phyloP scores from a whole-genome alignment of 2,113 vertebrate species.

The Oncorhynchus clarkii region DNA sequence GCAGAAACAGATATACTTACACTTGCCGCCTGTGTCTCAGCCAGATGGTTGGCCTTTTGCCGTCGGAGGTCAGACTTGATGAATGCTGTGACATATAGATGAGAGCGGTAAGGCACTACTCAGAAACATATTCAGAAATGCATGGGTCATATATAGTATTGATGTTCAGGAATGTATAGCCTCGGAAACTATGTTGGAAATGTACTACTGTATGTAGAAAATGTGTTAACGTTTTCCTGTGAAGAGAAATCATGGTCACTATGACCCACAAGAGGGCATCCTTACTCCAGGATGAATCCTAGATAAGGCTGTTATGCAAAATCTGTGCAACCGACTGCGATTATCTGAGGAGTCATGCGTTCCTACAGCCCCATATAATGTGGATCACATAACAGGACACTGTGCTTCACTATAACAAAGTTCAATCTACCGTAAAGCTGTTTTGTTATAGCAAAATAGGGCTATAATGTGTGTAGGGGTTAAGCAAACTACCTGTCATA shows the following conservation, averaged over 20 bases:
- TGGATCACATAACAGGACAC: background rate
- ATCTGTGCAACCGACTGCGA: background rate
- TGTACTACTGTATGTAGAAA: background rate
- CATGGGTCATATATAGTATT: no score
- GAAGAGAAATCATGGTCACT: background rate
- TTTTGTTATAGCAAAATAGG: background rate
- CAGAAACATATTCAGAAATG: background rate
- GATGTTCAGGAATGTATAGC: background rate
- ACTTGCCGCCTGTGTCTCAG: slow-evolving; percentile 52
- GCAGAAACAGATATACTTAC: slow-evolving; percentile 73
- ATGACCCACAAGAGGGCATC: slow-evolving; percentile 48
- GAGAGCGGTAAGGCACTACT: background rate
- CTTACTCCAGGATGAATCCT: background rate
- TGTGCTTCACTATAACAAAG: background rate
- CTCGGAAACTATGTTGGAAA: background rate
- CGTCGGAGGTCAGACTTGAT: slow-evolving; percentile 90
- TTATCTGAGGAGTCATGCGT: background rate
- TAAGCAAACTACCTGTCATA: slow-evolving; percentile 80
- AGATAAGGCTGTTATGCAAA: background rate
- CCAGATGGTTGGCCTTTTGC: slow-evolving; percentile 78
- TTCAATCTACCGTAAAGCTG: background rate
- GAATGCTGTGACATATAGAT: slow-evolving; percentile 69
- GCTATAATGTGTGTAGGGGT: no score
- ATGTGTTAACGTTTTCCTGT: background rate
- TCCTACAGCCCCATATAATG: background rate